Base-by-base conservation (phyloP, 2,888 invertebrate genomes). In the Diarsia rubi region DNA sequence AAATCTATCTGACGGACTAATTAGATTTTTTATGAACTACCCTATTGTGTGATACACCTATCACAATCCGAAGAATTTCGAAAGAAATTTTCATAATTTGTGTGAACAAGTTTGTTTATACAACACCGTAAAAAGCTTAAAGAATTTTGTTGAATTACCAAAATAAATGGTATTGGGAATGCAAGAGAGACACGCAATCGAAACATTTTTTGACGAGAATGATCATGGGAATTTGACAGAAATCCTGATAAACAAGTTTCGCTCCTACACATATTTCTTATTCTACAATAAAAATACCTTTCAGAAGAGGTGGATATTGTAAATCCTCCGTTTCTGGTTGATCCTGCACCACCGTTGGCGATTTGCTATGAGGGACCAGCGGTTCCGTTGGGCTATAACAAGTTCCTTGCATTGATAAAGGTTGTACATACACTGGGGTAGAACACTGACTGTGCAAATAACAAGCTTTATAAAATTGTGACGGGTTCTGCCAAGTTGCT, bases 301-400 rank as follows among this genome's bases (percentile, higher is more conserved):
- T 96, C 96, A 94, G 95, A 90, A 93, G 96, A 96, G 91, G 96
- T 95, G 92, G 96, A 96, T 90, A 96, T 95, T 90, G 95, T 95
- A 90, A 96, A 96, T 94, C 96, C 94, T 94, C 95, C 89, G 85
- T 90, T 90, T 93, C 94, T 83, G 90, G 90, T 78, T 87, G 90
- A 89, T 93, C 93, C 91, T 85, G 91, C 80, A 91, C 92, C 94
- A 91, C 95, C 95, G 95, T 92, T 92, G 90, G 95, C 95, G 94
- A 90, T 93, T 88, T 96, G 96, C 95, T 96, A 96, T 95, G 96
- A 96, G 88, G 93, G 84, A 87, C 93, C 92, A 93, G 92, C 91
- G 86, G 94, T 89, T 93, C 96, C 96, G 90, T 95, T 94, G 93
- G 92, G 94, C 96, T 95, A 93, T 60, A 94, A 94, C 81, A 88